phyloP scores from a whole-genome alignment of 2,888 invertebrate species.

The Venustoraphidia nigricollis region DNA sequence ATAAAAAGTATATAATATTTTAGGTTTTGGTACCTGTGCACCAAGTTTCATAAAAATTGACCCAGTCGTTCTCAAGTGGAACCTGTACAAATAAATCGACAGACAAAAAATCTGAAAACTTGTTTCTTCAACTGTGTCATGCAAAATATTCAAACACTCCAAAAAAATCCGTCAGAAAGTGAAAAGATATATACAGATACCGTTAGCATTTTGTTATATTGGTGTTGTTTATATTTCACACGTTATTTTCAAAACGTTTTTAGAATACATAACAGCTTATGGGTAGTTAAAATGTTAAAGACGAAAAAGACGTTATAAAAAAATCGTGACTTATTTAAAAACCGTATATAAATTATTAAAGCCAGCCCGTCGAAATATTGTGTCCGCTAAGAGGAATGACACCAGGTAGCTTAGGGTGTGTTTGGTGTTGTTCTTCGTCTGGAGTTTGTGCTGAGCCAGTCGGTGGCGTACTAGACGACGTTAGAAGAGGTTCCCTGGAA shows the following conservation, averaged over 20 bases:
- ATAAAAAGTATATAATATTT: too few species aligned
- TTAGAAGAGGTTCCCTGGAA: constrained; percentile 49
- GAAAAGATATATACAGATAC: too few species aligned
- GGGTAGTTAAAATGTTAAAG: neutral
- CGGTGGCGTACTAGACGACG: constrained; percentile 30
- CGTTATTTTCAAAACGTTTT: neutral
- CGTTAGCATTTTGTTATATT: neutral
- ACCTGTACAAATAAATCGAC: too few species aligned
- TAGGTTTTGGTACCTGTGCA: too few species aligned
- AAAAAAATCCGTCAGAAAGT: too few species aligned
- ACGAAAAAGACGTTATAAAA: constrained; percentile 12
- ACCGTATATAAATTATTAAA: constrained; percentile 22
- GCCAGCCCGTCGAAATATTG: constrained; percentile 56
- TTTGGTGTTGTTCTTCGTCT: constrained; percentile 36
- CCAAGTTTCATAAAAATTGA: too few species aligned
- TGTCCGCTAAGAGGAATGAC: constrained; percentile 62
- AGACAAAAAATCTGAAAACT: too few species aligned
- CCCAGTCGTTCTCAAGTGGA: too few species aligned
- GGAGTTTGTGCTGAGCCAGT: constrained; percentile 27
- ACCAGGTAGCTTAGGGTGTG: constrained; percentile 50
- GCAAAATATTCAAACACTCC: too few species aligned
- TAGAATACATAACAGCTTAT: neutral
- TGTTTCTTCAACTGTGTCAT: too few species aligned
- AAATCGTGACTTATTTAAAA: neutral
- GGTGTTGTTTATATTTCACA: neutral